Conservation (phyloP, 2,888 invertebrate species). For the Tetranychus truncatus region DNA sequence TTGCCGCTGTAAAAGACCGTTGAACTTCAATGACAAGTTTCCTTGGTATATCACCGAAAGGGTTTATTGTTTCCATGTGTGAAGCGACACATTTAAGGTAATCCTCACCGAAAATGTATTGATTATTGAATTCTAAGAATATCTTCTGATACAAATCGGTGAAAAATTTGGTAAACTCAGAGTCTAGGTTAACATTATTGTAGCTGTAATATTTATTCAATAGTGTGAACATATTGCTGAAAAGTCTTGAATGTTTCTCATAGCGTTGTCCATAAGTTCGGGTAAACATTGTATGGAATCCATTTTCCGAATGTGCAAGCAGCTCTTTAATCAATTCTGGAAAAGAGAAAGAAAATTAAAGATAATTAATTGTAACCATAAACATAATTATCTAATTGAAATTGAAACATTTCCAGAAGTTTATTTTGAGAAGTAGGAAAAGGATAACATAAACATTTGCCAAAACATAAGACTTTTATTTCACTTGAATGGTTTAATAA, state of each 20-base stretch:
- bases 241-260: constrained; percentile 78
- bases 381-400: no score
- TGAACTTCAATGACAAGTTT: constrained; percentile 74
- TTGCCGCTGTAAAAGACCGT: constrained; percentile 78
- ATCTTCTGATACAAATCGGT: constrained; percentile 78
- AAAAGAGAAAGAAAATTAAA: background rate
- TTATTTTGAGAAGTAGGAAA: no score
- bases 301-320: constrained; percentile 57
- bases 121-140: constrained; percentile 76
- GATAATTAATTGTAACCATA: no score
- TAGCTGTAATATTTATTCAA: constrained; percentile 70
- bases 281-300: constrained; percentile 87
- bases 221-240: constrained; percentile 71
- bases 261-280: constrained; percentile 85
- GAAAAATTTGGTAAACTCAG: constrained; percentile 80
- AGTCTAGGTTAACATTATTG: constrained; percentile 63
- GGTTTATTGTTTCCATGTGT: constrained; percentile 77
- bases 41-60: constrained; percentile 82
- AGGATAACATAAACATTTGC: no score
- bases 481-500: no score
- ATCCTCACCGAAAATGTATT: constrained; percentile 70
- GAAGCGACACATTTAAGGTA: constrained; percentile 70
- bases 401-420: no score
- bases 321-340: constrained; percentile 64
- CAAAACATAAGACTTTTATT: no score